Conservation (phyloP, 2,888 invertebrate species). For the Tetropium fuscum region DNA sequence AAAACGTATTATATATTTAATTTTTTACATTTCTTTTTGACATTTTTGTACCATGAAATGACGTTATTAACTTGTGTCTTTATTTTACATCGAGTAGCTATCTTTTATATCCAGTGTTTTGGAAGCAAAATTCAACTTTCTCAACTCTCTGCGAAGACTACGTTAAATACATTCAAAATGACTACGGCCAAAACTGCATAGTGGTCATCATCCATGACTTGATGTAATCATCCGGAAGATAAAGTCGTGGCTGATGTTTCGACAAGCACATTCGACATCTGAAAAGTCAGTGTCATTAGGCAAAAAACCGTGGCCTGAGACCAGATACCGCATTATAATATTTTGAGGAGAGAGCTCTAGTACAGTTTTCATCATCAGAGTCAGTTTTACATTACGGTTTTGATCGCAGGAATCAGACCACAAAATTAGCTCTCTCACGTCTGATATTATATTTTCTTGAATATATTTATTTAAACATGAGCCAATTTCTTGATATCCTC, state of each 20-base stretch:
- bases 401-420: background rate
- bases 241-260: background rate
- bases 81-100: too few relatives aligned
- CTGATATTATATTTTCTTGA: background rate
- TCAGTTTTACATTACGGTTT: background rate
- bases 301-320: background rate
- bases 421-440: background rate
- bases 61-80: too few relatives aligned
- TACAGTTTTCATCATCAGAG: background rate
- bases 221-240: background rate
- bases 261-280: slow-evolving; percentile 24
- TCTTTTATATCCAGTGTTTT: too few relatives aligned
- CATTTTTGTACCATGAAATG: too few relatives aligned
- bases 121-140: too few relatives aligned
- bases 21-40: too few relatives aligned
- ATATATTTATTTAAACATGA: background rate
- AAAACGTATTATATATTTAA: too few relatives aligned
- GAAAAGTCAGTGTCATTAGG: slow-evolving; percentile 19
- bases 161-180: too few relatives aligned
- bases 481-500: background rate
- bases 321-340: background rate
- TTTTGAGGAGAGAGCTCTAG: background rate
- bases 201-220: background rate
- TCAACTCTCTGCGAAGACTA: too few relatives aligned
- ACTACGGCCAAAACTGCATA: too few relatives aligned